phyloP scores from a whole-genome alignment of 2,113 vertebrate genomes.

The Limnothrissa miodon region DNA sequence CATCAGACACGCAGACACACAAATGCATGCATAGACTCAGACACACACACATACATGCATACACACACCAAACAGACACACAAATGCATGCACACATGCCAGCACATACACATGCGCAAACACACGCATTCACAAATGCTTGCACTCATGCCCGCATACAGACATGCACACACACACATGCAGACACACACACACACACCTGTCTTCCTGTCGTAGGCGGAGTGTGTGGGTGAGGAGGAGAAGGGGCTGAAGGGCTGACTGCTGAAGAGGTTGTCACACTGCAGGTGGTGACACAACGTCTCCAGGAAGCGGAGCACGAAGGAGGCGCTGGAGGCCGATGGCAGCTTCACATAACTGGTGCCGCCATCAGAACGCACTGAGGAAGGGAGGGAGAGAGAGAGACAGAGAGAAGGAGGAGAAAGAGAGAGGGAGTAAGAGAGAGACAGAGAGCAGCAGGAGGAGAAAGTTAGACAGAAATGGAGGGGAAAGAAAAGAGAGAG shows the following conservation, averaged over 20 bases:
- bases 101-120: background rate
- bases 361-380: constrained; percentile 91
- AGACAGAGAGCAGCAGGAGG: background rate
- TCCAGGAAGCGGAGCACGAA: constrained; percentile 94
- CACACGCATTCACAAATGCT: too few species aligned
- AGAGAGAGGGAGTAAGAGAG: background rate
- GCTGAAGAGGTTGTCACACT: constrained; percentile 93
- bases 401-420: background rate
- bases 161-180: background rate
- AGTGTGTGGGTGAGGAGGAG: constrained; percentile 35
- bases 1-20: background rate
- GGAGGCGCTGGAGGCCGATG: constrained; percentile 89
- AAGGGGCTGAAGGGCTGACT: constrained; percentile 90
- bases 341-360: constrained; percentile 87
- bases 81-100: background rate
- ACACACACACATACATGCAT: background rate
- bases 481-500: background rate
- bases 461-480: too few species aligned
- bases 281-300: constrained; percentile 89
- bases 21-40: background rate
- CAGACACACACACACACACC: constrained; percentile 55
- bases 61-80: background rate
- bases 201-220: constrained; percentile 69
- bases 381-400: constrained; percentile 5
- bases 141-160: background rate